Conservation (phyloP, 2,888 invertebrate species). For the Resseliella maxima region DNA sequence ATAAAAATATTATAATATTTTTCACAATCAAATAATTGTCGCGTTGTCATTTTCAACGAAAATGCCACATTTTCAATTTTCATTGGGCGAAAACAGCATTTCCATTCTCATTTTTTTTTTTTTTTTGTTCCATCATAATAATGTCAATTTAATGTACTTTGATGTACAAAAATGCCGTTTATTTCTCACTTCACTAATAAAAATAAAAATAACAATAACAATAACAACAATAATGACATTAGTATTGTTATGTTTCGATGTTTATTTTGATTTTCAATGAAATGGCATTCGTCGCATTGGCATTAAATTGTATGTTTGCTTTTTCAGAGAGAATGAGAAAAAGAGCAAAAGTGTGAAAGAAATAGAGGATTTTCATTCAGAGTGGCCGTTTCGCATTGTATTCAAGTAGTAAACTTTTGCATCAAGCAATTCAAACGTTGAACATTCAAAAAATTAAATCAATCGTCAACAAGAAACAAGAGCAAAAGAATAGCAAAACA, state of each 20-base stretch:
- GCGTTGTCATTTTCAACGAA: not conserved
- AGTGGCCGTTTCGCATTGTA: too few relatives aligned
- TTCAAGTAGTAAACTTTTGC: too few relatives aligned
- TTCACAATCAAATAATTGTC: not conserved
- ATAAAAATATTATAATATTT: not conserved
- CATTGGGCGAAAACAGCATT: not conserved
- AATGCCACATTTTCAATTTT: not conserved
- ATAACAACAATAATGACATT: constrained; percentile 35
- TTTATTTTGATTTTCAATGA: not conserved
- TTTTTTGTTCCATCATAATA: not conserved
- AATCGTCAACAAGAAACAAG: too few relatives aligned
- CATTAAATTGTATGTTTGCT: not conserved
- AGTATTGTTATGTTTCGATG: not conserved
- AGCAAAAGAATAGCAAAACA: too few relatives aligned
- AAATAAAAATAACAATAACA: too few relatives aligned
- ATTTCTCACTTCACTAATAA: not conserved
- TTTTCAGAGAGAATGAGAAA: not conserved
- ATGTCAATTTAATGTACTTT: not conserved
- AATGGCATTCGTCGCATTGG: not conserved
- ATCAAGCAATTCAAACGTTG: too few relatives aligned
- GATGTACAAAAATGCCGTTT: not conserved
- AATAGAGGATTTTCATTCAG: too few relatives aligned
- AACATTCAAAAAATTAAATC: too few relatives aligned
- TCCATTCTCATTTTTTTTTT: not conserved
- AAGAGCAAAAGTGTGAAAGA: too few relatives aligned